Conservation (phyloP, 2,797 vertebrate species). For the Arnoldichthys spilopterus region DNA sequence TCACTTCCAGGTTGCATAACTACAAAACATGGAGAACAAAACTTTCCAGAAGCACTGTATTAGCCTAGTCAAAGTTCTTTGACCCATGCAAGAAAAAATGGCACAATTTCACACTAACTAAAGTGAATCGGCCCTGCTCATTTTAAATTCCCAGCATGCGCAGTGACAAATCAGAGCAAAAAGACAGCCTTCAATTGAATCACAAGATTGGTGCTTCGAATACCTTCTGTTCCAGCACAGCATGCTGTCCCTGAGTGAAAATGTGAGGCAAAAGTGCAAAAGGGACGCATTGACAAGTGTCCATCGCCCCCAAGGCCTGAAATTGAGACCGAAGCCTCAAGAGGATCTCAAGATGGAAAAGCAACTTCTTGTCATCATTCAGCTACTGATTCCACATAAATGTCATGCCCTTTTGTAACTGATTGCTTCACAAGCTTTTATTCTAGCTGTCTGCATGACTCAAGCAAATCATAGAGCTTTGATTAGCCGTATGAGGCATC, state of each 20-base stretch:
- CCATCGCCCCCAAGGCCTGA: neutral
- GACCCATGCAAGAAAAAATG: neutral
- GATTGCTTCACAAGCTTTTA: conserved; percentile 14
- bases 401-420: conserved; percentile 41
- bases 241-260: conserved; percentile 9
- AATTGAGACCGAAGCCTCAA: neutral
- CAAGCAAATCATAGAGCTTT: conserved; percentile 12
- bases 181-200: no score
- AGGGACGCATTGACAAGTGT: conserved; percentile 4
- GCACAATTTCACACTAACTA: neutral
- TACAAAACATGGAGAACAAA: no score
- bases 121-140: neutral
- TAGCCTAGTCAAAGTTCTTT: neutral
- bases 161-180: no score
- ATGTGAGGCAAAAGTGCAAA: neutral
- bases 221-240: neutral
- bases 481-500: neutral
- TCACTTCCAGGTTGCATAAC: no score
- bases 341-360: conserved; percentile 30
- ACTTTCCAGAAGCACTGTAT: no score
- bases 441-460: conserved; percentile 4
- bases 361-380: conserved; percentile 24
- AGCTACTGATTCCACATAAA: conserved; percentile 26
- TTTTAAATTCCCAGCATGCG: neutral
- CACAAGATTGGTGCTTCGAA: no score